Percentiles rank a stretch among this genome's conserved stretches.
Conservation (phyloP, 2,888 invertebrate genomes). For the Stenurella melanura region DNA sequence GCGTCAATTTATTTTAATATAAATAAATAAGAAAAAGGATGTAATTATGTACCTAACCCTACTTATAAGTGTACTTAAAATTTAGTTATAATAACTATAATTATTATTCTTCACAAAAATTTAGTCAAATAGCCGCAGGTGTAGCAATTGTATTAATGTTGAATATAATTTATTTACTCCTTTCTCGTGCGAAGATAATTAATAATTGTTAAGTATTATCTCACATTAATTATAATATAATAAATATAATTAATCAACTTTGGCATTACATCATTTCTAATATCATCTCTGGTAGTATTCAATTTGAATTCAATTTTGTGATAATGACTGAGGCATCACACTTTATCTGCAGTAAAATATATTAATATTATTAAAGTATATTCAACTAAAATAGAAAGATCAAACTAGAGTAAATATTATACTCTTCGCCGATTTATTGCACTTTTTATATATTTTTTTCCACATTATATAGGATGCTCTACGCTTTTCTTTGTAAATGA, state of each 20-base stretch:
- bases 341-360: too few relatives aligned
- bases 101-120: not conserved
- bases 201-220: not conserved
- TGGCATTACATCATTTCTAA: not conserved
- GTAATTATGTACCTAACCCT: constrained; percentile 7
- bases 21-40: constrained; percentile 6
- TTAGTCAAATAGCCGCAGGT: not conserved
- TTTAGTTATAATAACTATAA: not conserved
- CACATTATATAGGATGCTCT: too few relatives aligned
- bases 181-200: not conserved
- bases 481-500: too few relatives aligned
- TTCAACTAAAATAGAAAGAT: too few relatives aligned
- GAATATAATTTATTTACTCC: not conserved
- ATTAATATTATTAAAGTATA: too few relatives aligned
- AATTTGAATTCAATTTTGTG: not conserved
- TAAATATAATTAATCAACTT: not conserved
- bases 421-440: too few relatives aligned
- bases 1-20: not conserved
- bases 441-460: too few relatives aligned
- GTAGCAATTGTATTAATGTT: not conserved
- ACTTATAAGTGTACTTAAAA: not conserved
- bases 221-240: not conserved
- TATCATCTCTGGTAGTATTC: not conserved
- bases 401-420: too few relatives aligned
- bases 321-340: too few relatives aligned